phyloP scores from a whole-genome alignment of 2,113 vertebrate species.

The Hystrix cristata region DNA sequence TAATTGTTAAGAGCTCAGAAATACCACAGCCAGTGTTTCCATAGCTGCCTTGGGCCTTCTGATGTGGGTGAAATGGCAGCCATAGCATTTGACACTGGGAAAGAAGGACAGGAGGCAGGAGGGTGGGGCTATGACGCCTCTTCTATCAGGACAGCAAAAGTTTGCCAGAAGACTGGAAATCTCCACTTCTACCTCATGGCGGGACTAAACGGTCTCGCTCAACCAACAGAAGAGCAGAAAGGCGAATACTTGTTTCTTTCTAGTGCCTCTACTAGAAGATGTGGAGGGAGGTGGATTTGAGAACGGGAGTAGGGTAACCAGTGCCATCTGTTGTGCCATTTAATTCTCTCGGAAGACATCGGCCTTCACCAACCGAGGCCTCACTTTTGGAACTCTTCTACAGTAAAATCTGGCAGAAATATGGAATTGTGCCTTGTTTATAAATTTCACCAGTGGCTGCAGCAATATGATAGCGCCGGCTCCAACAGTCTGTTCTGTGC shows the following conservation, averaged over 20 bases:
- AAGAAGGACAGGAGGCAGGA: neutral
- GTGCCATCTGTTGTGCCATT: neutral
- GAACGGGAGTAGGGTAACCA: neutral
- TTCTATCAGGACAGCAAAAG: neutral
- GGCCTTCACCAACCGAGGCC: neutral
- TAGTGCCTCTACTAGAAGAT: neutral
- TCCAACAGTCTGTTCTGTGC: conserved; percentile 26
- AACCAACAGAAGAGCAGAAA: neutral
- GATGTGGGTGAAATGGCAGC: neutral
- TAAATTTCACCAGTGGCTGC: conserved; percentile 3
- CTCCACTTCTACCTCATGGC: neutral
- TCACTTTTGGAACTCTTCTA: conserved; percentile 23
- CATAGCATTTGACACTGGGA: neutral
- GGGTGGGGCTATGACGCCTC: neutral
- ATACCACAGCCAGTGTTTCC: neutral
- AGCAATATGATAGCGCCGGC: neutral
- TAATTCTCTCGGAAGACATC: conserved; percentile 19
- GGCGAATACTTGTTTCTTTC: neutral
- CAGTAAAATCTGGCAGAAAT: conserved; percentile 64
- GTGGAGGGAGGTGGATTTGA: neutral
- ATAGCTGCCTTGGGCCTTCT: neutral
- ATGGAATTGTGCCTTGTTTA: neutral
- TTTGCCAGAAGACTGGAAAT: neutral
- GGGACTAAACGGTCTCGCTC: neutral
- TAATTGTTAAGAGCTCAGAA: neutral